Evolutionary conservation across 2,797 vertebrate genomes (phyloP).

Genomic region (Eupleurogrammus muticus): DNA sequence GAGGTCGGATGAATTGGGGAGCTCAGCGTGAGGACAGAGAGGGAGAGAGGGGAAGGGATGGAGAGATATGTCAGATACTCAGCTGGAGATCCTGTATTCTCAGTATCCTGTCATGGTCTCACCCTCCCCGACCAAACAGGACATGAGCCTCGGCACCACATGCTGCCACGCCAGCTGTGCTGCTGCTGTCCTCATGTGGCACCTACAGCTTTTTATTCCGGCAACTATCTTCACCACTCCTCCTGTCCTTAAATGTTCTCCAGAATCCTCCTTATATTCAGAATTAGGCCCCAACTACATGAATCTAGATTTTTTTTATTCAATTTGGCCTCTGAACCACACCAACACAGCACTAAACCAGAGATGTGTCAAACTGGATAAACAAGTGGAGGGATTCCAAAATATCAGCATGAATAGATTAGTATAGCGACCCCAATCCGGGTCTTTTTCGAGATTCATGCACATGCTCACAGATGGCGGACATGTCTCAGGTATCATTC

Average conservation of each 20-base stretch:
- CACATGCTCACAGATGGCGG: too few relatives aligned
- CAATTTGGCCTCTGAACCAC: too few relatives aligned
- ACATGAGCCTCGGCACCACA: conserved; percentile 16
- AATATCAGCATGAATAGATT: too few relatives aligned
- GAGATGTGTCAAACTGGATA: too few relatives aligned
- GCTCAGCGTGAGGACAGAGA: conserved; percentile 1
- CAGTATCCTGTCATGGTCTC: conserved; percentile 35
- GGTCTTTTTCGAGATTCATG: too few relatives aligned
- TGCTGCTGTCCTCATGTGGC: conserved; percentile 20
- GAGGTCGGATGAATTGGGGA: conserved; percentile 4
- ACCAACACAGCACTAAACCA: too few relatives aligned
- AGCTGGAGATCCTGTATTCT: conserved; percentile 33
- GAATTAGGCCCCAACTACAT: too few relatives aligned
- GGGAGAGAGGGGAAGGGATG: conserved; percentile 5
- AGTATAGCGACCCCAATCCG: too few relatives aligned
- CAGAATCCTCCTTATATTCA: background rate
- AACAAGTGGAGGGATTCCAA: too few relatives aligned
- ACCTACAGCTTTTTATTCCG: conserved; percentile 14
- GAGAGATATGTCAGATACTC: conserved; percentile 40
- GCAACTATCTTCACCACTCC: background rate
- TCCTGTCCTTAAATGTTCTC: background rate
- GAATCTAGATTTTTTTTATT: too few relatives aligned
- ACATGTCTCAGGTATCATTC: too few relatives aligned
- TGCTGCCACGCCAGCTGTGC: conserved; percentile 4
- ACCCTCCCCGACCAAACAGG: conserved; percentile 39